Conservation (phyloP, 2,888 invertebrate genomes). For the Shargacucullia verbasci region DNA sequence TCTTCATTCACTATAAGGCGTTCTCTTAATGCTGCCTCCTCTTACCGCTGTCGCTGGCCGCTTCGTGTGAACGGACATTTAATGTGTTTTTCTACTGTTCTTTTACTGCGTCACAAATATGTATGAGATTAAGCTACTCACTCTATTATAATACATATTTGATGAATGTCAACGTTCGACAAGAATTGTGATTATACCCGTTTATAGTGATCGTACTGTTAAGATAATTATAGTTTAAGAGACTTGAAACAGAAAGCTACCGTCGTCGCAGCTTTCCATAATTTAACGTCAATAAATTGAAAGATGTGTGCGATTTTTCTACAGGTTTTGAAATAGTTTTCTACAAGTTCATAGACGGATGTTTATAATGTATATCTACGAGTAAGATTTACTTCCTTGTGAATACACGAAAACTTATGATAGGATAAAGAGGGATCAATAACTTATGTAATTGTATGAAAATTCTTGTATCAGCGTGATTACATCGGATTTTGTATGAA, state of each 20-base stretch:
- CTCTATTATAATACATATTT: conserved; percentile 66
- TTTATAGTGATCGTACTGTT: conserved; percentile 68
- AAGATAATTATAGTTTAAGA: conserved; percentile 67
- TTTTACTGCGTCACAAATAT: conserved; percentile 70
- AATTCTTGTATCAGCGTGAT: conserved; percentile 59
- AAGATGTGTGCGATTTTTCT: conserved; percentile 73
- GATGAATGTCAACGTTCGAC: conserved; percentile 70
- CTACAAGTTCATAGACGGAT: conserved; percentile 65
- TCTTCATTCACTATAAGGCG: conserved; percentile 98
- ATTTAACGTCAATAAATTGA: conserved; percentile 55
- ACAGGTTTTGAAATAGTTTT: conserved; percentile 85
- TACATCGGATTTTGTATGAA: conserved; percentile 53
- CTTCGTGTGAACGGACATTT: conserved; percentile 73
- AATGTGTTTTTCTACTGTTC: conserved; percentile 70
- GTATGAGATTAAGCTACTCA: conserved; percentile 65
- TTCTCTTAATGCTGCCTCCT: conserved; percentile 90
- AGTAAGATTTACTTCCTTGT: conserved; percentile 66
- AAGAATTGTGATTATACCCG: conserved; percentile 75
- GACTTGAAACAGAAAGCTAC: conserved; percentile 64
- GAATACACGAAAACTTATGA: conserved; percentile 77
- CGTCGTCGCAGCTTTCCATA: conserved; percentile 71
- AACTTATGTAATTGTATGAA: conserved; percentile 68
- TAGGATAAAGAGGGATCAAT: conserved; percentile 83
- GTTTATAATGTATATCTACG: conserved; percentile 69
- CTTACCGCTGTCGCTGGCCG: conserved; percentile 68